These are phyloP conservation scores for Agrotis ipsilon DNA, from an alignment of 2,888 invertebrate genomes.

Conservation along the genomic window DNA sequence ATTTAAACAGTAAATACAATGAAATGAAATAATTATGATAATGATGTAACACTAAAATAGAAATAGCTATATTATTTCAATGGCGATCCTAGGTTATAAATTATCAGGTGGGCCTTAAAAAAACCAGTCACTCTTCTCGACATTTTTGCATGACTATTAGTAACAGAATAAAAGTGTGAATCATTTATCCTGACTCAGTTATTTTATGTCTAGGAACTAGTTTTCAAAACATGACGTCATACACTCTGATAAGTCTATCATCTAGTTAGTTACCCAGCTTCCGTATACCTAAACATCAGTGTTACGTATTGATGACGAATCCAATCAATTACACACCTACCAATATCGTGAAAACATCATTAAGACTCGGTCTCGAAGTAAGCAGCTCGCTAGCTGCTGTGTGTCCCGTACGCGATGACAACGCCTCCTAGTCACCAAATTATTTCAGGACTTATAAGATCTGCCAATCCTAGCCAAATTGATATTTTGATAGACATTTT, in stretches of 20 bases:
- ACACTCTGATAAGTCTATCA: constrained; percentile 1
- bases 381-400: too few relatives aligned
- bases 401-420: too few relatives aligned
- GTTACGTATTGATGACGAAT: not conserved
- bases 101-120: not conserved
- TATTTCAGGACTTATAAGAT: too few relatives aligned
- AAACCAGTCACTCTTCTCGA: not conserved
- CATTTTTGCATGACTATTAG: constrained; percentile 12
- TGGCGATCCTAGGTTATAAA: too few relatives aligned
- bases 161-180: constrained; percentile 2
- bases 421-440: too few relatives aligned
- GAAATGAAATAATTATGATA: too few relatives aligned
- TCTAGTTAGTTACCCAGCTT: constrained; percentile 8
- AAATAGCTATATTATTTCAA: not conserved
- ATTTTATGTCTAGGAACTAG: constrained; percentile 18
- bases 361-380: too few relatives aligned
- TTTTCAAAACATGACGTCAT: constrained; percentile 41
- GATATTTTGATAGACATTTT: too few relatives aligned
- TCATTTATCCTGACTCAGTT: constrained; percentile 25
- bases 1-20: too few relatives aligned
- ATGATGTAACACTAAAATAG: not conserved
- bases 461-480: too few relatives aligned
- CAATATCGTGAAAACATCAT: not conserved
- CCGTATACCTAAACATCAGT: constrained; percentile 2
- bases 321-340: not conserved